These are phyloP conservation scores for Sphaerolaimus hirsutus DNA, from an alignment of 2,888 invertebrate species.

Conservation along the genomic window DNA sequence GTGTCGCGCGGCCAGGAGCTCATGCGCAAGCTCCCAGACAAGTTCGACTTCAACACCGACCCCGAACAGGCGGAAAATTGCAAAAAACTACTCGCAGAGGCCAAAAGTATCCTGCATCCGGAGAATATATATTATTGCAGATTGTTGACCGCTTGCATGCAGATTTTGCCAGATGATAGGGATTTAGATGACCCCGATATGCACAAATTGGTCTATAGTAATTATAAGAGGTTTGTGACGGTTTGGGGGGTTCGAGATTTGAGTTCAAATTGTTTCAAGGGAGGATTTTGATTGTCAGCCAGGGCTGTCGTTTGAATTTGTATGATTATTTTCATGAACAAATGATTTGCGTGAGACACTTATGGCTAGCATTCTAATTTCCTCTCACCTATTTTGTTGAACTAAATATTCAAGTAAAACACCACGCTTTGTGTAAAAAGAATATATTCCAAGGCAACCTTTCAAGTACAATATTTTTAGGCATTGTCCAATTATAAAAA, in stretches of 20 bases:
- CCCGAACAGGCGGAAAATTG: constrained; percentile 7
- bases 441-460: too few species aligned
- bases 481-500: too few species aligned
- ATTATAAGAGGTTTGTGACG: constrained; percentile 13
- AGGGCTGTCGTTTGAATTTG: too few species aligned
- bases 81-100: constrained; percentile 10
- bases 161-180: constrained; percentile 8
- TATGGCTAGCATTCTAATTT: too few species aligned
- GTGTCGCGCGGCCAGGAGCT: background rate
- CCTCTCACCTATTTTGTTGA: too few species aligned
- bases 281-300: too few species aligned
- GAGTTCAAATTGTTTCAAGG: too few species aligned
- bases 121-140: constrained; percentile 16
- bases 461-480: too few species aligned
- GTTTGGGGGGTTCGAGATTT: background rate
- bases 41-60: constrained; percentile 4
- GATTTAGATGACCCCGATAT: constrained; percentile 7
- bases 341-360: too few species aligned
- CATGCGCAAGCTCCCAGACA: constrained; percentile 1
- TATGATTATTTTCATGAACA: too few species aligned
- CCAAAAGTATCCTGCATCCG: constrained; percentile 15
- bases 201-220: constrained; percentile 18
- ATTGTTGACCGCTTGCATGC: constrained; percentile 15
- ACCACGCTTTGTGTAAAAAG: too few species aligned
- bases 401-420: too few species aligned